phyloP scores from a whole-genome alignment of 2,797 vertebrate genomes.

The Sciurus carolinensis region DNA sequence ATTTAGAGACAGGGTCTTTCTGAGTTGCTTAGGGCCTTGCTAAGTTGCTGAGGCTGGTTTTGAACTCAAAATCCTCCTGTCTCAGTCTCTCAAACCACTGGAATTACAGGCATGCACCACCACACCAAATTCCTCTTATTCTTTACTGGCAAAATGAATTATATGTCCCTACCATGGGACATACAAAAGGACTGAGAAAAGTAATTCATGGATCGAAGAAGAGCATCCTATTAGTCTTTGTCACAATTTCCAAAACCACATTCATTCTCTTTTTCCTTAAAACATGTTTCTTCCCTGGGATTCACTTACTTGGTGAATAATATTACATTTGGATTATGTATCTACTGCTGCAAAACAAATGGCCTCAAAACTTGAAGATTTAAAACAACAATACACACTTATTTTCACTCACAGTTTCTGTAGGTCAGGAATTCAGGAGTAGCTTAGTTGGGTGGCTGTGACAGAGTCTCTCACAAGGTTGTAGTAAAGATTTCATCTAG shows the following conservation, averaged over 20 bases:
- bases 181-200: neutral
- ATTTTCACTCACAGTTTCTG: neutral
- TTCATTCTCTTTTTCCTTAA: neutral
- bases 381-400: neutral
- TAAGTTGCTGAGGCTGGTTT: too few species aligned
- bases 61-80: too few species aligned
- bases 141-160: neutral
- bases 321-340: neutral
- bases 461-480: too few species aligned
- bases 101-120: too few species aligned
- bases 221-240: neutral
- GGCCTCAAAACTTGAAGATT: neutral
- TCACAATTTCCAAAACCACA: neutral
- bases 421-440: too few species aligned
- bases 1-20: too few species aligned
- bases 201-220: neutral
- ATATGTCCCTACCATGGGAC: too few species aligned
- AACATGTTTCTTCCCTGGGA: neutral
- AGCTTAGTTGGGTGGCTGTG: too few species aligned
- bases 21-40: too few species aligned
- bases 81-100: too few species aligned
- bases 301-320: neutral
- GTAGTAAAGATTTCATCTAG: neutral
- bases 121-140: too few species aligned
- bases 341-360: neutral